Conservation (phyloP, 2,113 vertebrate genomes). For the Tretioscincus oriximinensis region DNA sequence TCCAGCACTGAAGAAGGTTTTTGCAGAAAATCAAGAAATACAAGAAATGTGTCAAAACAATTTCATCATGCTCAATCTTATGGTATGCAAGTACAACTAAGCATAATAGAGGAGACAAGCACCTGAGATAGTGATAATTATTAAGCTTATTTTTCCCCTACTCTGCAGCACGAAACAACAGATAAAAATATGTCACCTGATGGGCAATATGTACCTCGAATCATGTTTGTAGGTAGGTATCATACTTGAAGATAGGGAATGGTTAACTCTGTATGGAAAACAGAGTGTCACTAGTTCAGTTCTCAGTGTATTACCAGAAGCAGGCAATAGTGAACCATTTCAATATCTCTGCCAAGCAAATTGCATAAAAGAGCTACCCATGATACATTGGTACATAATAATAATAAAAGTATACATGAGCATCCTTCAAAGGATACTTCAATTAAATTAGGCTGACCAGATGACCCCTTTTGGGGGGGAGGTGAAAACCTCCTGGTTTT, state of each 20-base stretch:
- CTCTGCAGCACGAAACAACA: conserved; percentile 79
- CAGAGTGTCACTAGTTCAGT: no score
- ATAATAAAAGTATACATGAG: no score
- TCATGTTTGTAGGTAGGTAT: conserved; percentile 86
- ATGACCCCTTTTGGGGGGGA: no score
- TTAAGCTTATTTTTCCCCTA: conserved; percentile 19
- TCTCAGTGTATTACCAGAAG: no score
- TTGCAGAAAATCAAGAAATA: conserved; percentile 74
- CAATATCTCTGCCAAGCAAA: no score
- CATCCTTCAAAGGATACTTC: background rate
- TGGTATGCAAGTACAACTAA: conserved; percentile 69
- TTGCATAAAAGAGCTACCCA: no score
- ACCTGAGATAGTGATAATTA: background rate
- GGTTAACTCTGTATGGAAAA: no score
- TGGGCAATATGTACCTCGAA: conserved; percentile 86
- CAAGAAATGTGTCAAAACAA: conserved; percentile 85
- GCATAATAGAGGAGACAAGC: background rate
- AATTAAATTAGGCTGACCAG: background rate
- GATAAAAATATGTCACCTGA: conserved; percentile 87
- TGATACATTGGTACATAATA: no score
- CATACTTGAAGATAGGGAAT: background rate
- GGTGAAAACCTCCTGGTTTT: no score
- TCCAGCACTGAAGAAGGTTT: conserved; percentile 85
- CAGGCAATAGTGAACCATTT: no score
- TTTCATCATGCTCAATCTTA: conserved; percentile 88